These are phyloP conservation scores for Galaxias olidus DNA, from an alignment of 2,797 vertebrate genomes.

Conservation along the genomic window DNA sequence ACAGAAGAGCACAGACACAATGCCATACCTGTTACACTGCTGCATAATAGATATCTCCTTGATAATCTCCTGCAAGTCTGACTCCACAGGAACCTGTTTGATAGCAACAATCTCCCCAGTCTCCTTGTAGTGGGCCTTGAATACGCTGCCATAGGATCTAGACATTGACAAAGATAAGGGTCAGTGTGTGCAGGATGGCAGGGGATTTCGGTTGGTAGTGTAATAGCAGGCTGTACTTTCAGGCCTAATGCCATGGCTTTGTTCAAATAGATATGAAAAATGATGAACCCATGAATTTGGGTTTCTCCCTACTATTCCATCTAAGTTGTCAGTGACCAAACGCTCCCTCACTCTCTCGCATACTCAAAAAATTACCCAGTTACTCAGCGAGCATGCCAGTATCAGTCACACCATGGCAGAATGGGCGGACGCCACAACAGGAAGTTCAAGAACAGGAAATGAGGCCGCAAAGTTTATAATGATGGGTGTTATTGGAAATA, in stretches of 20 bases:
- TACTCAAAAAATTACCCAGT: no score
- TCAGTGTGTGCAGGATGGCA: background rate
- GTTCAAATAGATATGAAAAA: no score
- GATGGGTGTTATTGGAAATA: slow-evolving; percentile 22
- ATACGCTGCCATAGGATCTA: slow-evolving; percentile 94
- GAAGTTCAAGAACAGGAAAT: slow-evolving; percentile 69
- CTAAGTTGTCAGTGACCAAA: no score
- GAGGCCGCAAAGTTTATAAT: slow-evolving; percentile 48
- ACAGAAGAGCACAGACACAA: background rate
- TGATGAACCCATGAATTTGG: no score
- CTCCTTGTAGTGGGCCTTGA: slow-evolving; percentile 93
- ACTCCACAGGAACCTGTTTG: slow-evolving; percentile 96
- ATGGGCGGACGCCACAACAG: background rate
- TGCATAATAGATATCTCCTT: slow-evolving; percentile 99
- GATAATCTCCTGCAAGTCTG: slow-evolving; percentile 95
- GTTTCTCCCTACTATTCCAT: no score
- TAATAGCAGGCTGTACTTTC: no score
- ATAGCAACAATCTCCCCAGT: slow-evolving; percentile 95
- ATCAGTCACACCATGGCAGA: background rate
- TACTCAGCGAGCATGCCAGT: background rate
- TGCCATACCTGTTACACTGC: slow-evolving; percentile 90
- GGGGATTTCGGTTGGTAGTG: no score
- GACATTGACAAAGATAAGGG: background rate
- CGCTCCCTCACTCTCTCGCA: no score
- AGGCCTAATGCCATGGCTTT: no score